Percentiles rank a stretch among this genome's conserved stretches.
These are phyloP conservation scores for Ophion ventricosus DNA, from an alignment of 2,888 invertebrate genomes.

Conservation along the genomic window DNA sequence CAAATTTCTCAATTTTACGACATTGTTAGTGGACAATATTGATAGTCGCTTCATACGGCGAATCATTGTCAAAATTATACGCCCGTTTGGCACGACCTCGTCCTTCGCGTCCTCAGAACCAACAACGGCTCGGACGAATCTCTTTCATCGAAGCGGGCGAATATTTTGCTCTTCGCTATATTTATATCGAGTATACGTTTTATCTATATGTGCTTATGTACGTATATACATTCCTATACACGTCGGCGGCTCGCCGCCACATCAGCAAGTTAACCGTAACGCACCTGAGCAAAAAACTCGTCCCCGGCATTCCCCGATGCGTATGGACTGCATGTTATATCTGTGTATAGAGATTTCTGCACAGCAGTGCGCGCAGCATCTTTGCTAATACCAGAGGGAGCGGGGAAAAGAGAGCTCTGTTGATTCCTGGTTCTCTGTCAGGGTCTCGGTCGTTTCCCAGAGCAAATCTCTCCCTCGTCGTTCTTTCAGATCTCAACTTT, in stretches of 20 bases:
- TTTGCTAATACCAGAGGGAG: slow-evolving; percentile 39
- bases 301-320: slow-evolving; percentile 64
- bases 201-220: slow-evolving; percentile 8
- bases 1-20: too few species aligned
- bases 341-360: slow-evolving; percentile 6
- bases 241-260: slow-evolving; percentile 20
- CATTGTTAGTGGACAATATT: too few species aligned
- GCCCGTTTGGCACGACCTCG: slow-evolving; percentile 49
- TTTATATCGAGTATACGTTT: slow-evolving; percentile 18
- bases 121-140: slow-evolving; percentile 69
- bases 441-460: slow-evolving; percentile 53
- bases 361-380: neutral
- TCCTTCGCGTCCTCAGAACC: slow-evolving; percentile 71
- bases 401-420: slow-evolving; percentile 16
- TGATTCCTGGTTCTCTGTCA: slow-evolving; percentile 47
- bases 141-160: slow-evolving; percentile 59
- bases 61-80: slow-evolving; percentile 1
- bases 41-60: neutral
- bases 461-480: slow-evolving; percentile 42
- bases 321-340: slow-evolving; percentile 41
- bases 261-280: slow-evolving; percentile 68
- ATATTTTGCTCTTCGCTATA: slow-evolving; percentile 43
- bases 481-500: slow-evolving; percentile 10
- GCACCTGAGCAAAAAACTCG: slow-evolving; percentile 68
- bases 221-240: slow-evolving; percentile 33